Base-by-base conservation (phyloP, 2,113 vertebrate species). In the Ciconia stormi region DNA sequence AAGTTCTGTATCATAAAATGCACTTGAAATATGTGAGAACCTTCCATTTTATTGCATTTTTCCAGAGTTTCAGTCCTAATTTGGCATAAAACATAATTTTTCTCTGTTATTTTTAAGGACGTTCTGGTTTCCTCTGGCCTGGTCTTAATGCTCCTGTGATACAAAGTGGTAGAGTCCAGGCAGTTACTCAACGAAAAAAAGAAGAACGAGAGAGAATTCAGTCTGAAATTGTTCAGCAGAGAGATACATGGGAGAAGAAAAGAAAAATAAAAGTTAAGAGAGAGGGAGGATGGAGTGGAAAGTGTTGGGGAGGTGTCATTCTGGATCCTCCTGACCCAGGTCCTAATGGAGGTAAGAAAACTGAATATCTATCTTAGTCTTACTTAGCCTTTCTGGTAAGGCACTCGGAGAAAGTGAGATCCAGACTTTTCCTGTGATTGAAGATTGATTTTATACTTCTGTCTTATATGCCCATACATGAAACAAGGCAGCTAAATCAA, bases 271-370 rank as follows among this genome's bases (percentile, higher is more conserved):
- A 97, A 97, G 13, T 99, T 38, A 99, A 99, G 96, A 98, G 97
- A 74, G 99, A 99, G 62, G 98, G 99, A 78, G 99, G 99, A 25
- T 99, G 99, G 99, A 99, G 99, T 3, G 99, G 99, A 42, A 97
- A 65, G 71, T 98, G 98, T 3, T 99, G 99, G 99, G 99, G 99
- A 19, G 99, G 99, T 20, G 87, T 98, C 96, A 98, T 99, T 69
- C 95, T 99, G 32, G 99, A 99, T 32, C 89, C 98, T 52, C 99
- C 99, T 12, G 99, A 99, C 87, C 99, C 99, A 2, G 99, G 99
- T 38, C 99, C 99, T 47, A 99, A 98, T 46, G 99, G 99, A 99
- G 99, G 99, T 99, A 97, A 96, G 93, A 16, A 76, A 76, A 49
- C 4, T 29, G 29, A 50, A 16, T 66, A 10, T 50, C 34, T 81